phyloP scores from a whole-genome alignment of 2,113 vertebrate species.

The Aspiorhynchus laticeps region DNA sequence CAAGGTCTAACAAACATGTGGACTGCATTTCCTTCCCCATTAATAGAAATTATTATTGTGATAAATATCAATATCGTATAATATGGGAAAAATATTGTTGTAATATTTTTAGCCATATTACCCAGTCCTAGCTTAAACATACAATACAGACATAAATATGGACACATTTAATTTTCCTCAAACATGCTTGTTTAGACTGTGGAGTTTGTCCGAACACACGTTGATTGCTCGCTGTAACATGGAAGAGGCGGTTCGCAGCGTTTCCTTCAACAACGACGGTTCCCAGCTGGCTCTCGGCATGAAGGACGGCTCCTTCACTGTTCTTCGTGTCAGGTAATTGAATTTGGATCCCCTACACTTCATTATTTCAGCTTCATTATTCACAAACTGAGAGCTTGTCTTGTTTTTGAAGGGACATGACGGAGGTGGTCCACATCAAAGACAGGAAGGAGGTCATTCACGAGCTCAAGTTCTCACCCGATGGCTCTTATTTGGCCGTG shows the following conservation, averaged over 20 bases:
- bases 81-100: not conserved
- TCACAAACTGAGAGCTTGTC: not conserved
- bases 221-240: conserved; percentile 95
- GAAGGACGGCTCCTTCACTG: conserved; percentile 98
- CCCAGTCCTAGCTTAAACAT: not conserved
- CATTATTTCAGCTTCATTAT: not conserved
- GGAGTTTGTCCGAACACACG: conserved; percentile 93
- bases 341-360: not conserved
- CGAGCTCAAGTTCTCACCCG: conserved; percentile 96
- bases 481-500: conserved; percentile 90
- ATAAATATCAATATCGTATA: not conserved
- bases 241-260: conserved; percentile 92
- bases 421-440: conserved; percentile 97
- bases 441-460: conserved; percentile 97
- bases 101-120: not conserved
- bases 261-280: conserved; percentile 92
- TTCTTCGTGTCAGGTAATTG: conserved; percentile 89
- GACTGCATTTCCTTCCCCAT: too few relatives aligned
- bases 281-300: conserved; percentile 94
- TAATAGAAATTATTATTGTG: not conserved
- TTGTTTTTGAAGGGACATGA: conserved; percentile 88
- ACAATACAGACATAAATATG: not conserved
- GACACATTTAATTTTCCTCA: not conserved
- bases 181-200: conserved; percentile 76
- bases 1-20: not conserved